phyloP scores from a whole-genome alignment of 2,797 vertebrate genomes.

The Natrix natrix region DNA sequence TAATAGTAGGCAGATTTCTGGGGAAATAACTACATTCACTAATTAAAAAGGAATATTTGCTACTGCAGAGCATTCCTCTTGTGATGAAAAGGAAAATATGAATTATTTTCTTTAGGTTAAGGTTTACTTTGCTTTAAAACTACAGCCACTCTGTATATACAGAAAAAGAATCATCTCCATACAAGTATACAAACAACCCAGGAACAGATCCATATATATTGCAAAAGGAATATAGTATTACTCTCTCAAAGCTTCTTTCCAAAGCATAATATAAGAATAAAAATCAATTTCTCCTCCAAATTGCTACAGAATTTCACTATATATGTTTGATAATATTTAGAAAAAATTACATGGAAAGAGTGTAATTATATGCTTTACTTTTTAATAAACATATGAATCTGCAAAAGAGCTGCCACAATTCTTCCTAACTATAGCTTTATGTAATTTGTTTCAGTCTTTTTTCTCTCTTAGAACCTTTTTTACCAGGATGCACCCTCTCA shows the following conservation, averaged over 20 bases:
- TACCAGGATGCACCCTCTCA: not conserved
- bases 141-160: not conserved
- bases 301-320: not conserved
- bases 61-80: not conserved
- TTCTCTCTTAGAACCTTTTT: not conserved
- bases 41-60: not conserved
- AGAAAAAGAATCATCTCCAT: not conserved
- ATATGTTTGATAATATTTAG: not conserved
- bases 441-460: not conserved
- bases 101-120: not conserved
- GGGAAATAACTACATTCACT: not conserved
- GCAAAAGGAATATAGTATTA: not conserved
- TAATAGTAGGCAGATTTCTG: not conserved
- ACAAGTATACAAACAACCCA: not conserved
- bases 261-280: not conserved
- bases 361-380: not conserved
- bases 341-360: not conserved
- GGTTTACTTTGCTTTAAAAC: not conserved
- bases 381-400: not conserved
- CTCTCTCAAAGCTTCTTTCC: not conserved
- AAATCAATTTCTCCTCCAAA: not conserved
- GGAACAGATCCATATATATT: not conserved
- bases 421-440: not conserved
- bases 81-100: not conserved
- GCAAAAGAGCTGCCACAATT: not conserved